A percentile compares a stretch with the other conserved stretches of the same genome.
phyloP scores from a whole-genome alignment of 2,888 invertebrate genomes.

The Iselma pallidipennis region DNA sequence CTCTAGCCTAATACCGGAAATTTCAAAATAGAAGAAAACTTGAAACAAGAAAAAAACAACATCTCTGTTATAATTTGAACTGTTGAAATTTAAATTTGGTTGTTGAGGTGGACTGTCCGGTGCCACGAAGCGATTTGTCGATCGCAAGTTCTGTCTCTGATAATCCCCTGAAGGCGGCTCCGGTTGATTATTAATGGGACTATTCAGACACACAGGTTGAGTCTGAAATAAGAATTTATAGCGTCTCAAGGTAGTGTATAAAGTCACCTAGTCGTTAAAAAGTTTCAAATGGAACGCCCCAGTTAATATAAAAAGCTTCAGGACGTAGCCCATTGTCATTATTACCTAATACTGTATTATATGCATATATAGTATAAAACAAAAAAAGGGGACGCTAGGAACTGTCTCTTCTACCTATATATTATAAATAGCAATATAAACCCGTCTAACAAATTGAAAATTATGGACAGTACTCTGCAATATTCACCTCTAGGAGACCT shows the following conservation, averaged over 20 bases:
- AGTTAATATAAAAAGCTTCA: constrained; percentile 24
- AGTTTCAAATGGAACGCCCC: constrained; percentile 23
- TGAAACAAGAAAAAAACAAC: background rate
- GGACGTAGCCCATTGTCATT: constrained; percentile 25
- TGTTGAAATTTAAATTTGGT: constrained; percentile 4
- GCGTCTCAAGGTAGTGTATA: constrained; percentile 13
- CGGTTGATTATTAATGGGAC: constrained; percentile 10
- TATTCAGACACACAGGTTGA: constrained; percentile 3
- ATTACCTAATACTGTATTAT: constrained; percentile 25
- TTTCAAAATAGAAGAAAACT: background rate
- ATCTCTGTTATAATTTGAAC: no score
- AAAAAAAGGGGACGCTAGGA: constrained; percentile 24
- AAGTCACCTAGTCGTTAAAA: constrained; percentile 28
- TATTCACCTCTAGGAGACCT: constrained; percentile 19
- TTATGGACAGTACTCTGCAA: constrained; percentile 24
- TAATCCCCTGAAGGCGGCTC: constrained; percentile 3
- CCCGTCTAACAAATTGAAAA: constrained; percentile 25
- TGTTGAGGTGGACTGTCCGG: constrained; percentile 4
- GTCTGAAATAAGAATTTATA: constrained; percentile 25
- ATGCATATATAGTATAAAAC: constrained; percentile 3
- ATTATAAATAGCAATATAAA: constrained; percentile 29
- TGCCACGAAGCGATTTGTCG: background rate
- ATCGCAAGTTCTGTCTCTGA: constrained; percentile 6
- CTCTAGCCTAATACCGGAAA: background rate
- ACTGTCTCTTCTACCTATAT: constrained; percentile 27